Conservation (phyloP, 53 echinoderm and acorn worm species). For the Mesocentrotus franciscanus region DNA sequence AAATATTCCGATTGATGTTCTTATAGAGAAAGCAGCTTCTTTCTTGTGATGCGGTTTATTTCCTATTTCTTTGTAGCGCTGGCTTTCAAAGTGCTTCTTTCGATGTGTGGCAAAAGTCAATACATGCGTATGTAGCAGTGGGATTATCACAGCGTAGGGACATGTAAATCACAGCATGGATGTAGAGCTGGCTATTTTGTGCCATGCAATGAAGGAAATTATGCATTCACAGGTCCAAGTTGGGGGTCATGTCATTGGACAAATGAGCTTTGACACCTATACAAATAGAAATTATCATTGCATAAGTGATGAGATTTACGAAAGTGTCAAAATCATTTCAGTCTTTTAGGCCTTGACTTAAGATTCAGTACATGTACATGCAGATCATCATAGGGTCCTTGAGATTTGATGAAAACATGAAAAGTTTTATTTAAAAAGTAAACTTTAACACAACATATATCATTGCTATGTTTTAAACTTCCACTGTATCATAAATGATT, state of each 20-base stretch:
- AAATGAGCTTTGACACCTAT: conserved; percentile 14
- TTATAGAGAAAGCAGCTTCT: not conserved
- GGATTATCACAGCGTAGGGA: conserved; percentile 39
- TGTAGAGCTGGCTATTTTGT: not conserved
- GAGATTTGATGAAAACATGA: not conserved
- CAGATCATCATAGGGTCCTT: not conserved
- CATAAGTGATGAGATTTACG: not conserved
- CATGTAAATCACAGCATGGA: conserved; percentile 48
- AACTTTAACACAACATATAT: no score
- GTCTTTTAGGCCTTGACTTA: not conserved
- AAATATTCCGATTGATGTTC: conserved; percentile 25
- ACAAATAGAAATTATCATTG: not conserved
- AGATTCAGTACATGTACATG: not conserved
- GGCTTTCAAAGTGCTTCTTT: not conserved
- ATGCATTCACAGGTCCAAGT: conserved; percentile 11
- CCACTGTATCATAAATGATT: no score
- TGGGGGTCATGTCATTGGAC: not conserved
- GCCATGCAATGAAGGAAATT: conserved; percentile 7
- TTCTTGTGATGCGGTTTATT: conserved; percentile 30
- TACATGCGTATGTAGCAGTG: not conserved
- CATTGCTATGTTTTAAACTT: no score
- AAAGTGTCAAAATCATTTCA: not conserved
- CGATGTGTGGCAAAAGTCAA: conserved; percentile 40
- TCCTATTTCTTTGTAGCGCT: conserved; percentile 13
- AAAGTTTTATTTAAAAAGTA: no score